Base-by-base conservation (phyloP, 2,113 vertebrate genomes). In the Myotis yumanensis region DNA sequence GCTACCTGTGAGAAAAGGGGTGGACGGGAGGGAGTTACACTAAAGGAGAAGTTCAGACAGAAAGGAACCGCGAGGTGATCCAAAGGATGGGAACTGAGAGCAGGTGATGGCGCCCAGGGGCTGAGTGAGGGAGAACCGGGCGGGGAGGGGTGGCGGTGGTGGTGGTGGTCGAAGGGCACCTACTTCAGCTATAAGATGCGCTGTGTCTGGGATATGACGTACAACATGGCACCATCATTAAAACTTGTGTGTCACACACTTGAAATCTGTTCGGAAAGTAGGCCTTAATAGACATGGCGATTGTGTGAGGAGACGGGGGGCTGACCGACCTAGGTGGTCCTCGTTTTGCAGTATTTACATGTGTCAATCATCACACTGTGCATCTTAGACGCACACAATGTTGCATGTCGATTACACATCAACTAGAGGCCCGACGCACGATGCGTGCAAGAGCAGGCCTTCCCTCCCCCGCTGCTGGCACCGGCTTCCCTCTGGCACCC, bases 301-400 rank as follows among this genome's bases (percentile, higher is more conserved):
- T n/a, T 40, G 12, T 68, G 71, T 43, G 57, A 68, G 46, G 57
- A n/a, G 25, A n/a, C n/a, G 20, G 71, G 25, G 43, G 46, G 46
- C 46, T 46, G 46, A 46, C 46, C 11, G 46, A 10, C 46, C 10
- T 90, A 30, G 37, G 2, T 23, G 43, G 43, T 3, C 16, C 6
- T 52, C 2, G 4, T 11, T 75, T 32, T 3, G 1, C 59, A 66
- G 17, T 25, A 4, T 17, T 12, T 8, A 5, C 1, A 0, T 15
- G 35, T n/a, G 54, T 35, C 46, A 25, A 23, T 52, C 46, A 10
- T 66, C 11, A 25, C 80, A 18, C 23, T 32, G 18, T 52, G 32
- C 25, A 2, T 32, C 80, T 32, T 64, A 75, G 51, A 40, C 57
- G 7, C 4, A 64, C 17, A 25, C 22, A 11, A 59, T 11, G 57